Evolutionary conservation across 2,888 invertebrate genomes (phyloP).

Genomic region (Idaea straminata): DNA sequence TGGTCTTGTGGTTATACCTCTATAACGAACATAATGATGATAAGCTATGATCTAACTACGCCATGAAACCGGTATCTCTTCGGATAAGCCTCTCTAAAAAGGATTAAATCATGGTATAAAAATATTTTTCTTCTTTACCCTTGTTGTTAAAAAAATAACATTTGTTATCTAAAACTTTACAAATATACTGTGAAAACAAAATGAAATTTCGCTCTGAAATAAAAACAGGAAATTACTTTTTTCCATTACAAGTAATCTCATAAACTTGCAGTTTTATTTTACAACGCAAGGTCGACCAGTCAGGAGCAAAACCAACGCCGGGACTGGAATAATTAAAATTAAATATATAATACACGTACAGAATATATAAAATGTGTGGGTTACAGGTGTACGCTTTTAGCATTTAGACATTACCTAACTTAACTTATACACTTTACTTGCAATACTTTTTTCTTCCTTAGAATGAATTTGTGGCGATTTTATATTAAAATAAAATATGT

Average conservation of each 20-base stretch:
- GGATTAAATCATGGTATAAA: not conserved
- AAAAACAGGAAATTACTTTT: not conserved
- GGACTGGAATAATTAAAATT: not conserved
- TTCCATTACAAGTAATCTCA: conserved; percentile 1
- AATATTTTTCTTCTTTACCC: not conserved
- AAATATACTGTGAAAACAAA: not conserved
- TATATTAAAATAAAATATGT: conserved; percentile 26
- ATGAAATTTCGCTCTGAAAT: not conserved
- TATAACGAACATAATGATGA: no score
- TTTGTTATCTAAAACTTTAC: not conserved
- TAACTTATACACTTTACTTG: not conserved
- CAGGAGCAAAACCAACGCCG: not conserved
- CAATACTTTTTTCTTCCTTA: not conserved
- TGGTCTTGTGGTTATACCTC: no score
- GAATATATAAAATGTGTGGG: not conserved
- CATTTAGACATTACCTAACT: not conserved
- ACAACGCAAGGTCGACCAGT: not conserved
- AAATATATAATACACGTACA: not conserved
- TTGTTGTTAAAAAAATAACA: not conserved
- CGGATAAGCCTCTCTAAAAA: not conserved
- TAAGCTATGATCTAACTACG: no score
- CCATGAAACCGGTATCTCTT: no score
- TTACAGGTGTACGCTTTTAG: not conserved
- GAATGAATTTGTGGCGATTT: not conserved
- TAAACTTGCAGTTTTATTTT: not conserved